Evolutionary conservation across 2,888 invertebrate genomes (phyloP).

Genomic region (Parelbella ahira): DNA sequence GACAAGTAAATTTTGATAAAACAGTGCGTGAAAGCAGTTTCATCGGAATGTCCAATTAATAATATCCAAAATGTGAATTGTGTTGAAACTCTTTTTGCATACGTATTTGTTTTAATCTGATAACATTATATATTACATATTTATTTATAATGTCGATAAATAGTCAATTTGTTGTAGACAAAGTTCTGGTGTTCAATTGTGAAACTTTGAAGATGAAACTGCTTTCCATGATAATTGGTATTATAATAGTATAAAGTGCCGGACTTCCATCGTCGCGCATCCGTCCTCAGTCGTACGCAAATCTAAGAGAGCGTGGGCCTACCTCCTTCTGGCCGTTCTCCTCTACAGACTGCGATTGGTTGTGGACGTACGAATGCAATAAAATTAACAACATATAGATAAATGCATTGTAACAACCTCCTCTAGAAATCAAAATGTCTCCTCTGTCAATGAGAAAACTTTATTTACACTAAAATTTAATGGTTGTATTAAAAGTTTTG

Average conservation of each 20-base stretch:
- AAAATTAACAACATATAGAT: slow-evolving; percentile 79
- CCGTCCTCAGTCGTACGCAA: slow-evolving; percentile 39
- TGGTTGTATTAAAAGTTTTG: slow-evolving; percentile 60
- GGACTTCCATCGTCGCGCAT: slow-evolving; percentile 39
- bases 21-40: slow-evolving; percentile 22
- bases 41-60: slow-evolving; percentile 16
- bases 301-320: slow-evolving; percentile 66
- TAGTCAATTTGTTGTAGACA: too few species aligned
- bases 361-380: slow-evolving; percentile 80
- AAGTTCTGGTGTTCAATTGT: too few species aligned
- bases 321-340: slow-evolving; percentile 79
- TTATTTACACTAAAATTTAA: slow-evolving; percentile 57
- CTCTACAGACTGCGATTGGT: slow-evolving; percentile 81
- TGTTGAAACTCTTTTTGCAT: too few species aligned
- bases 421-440: slow-evolving; percentile 64
- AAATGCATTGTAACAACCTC: slow-evolving; percentile 76
- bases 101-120: too few species aligned
- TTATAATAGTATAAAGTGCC: slow-evolving; percentile 16
- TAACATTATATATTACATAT: too few species aligned
- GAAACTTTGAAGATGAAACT: slow-evolving; percentile 17
- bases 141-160: too few species aligned
- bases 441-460: slow-evolving; percentile 58
- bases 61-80: not conserved
- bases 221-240: slow-evolving; percentile 7
- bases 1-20: slow-evolving; percentile 24